phyloP scores from a whole-genome alignment of 2,888 invertebrate species.

The Parnassius mnemosyne region DNA sequence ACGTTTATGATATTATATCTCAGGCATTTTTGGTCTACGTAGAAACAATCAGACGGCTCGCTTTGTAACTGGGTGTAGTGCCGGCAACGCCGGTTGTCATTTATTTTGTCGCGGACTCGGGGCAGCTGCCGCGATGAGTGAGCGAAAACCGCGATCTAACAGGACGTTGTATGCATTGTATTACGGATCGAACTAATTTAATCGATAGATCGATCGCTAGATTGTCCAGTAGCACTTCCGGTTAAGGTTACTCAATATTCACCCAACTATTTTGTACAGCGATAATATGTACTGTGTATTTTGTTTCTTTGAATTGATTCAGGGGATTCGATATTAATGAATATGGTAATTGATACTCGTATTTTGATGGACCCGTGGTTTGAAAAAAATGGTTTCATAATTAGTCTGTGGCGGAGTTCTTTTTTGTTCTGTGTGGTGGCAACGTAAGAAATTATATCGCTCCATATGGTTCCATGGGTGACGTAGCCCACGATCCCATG shows the following conservation, averaged over 20 bases:
- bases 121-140: slow-evolving; percentile 71
- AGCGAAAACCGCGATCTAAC: slow-evolving; percentile 61
- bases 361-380: too few species aligned
- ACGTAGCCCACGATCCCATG: too few species aligned
- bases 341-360: too few species aligned
- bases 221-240: slow-evolving; percentile 77
- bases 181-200: slow-evolving; percentile 71
- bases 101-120: slow-evolving; percentile 34
- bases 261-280: slow-evolving; percentile 51
- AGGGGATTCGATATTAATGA: slow-evolving; percentile 27
- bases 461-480: too few species aligned
- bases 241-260: slow-evolving; percentile 75
- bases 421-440: too few species aligned
- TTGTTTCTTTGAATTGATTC: slow-evolving; percentile 64
- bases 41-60: background rate
- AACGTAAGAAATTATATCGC: too few species aligned
- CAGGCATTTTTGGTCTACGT: slow-evolving; percentile 11
- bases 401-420: too few species aligned
- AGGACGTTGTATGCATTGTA: slow-evolving; percentile 74
- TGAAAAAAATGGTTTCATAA: too few species aligned
- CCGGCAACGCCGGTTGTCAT: slow-evolving; percentile 27
- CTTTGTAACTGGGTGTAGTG: slow-evolving; percentile 15
- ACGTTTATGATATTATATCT: slow-evolving; percentile 4
- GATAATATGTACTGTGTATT: slow-evolving; percentile 51
- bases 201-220: slow-evolving; percentile 72